Percentiles rank a stretch among this genome's conserved stretches.
Evolutionary conservation across 2,113 vertebrate species (phyloP).

Genomic region (Ptyas mucosa): DNA sequence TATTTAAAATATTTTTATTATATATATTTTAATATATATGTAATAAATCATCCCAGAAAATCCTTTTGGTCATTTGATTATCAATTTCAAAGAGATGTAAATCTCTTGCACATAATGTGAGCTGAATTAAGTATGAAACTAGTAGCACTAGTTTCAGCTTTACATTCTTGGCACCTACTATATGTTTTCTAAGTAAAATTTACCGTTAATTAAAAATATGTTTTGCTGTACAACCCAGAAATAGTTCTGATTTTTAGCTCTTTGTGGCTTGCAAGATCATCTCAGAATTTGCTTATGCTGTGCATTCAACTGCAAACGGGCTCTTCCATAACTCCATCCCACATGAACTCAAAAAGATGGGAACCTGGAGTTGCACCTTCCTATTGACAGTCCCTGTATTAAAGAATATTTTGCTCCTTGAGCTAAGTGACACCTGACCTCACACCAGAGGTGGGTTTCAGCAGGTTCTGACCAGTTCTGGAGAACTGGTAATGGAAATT

Average conservation of each 20-base stretch:
- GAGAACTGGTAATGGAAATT: too few relatives aligned
- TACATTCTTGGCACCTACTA: not conserved
- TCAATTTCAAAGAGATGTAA: too few relatives aligned
- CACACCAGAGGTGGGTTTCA: not conserved
- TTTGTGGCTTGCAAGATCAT: not conserved
- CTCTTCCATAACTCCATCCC: not conserved
- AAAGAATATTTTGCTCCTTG: not conserved
- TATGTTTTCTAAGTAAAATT: not conserved
- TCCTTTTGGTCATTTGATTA: not conserved
- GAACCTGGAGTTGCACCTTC: not conserved
- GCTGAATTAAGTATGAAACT: not conserved
- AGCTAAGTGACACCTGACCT: not conserved
- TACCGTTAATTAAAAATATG: not conserved
- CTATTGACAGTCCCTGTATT: not conserved
- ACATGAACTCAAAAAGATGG: not conserved
- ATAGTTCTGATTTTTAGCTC: not conserved
- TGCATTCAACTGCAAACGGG: not conserved
- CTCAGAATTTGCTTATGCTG: not conserved
- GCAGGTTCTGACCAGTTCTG: too few relatives aligned
- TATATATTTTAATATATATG: not conserved
- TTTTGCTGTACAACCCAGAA: not conserved
- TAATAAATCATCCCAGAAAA: constrained; percentile 7
- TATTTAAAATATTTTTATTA: too few relatives aligned
- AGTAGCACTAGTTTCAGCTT: not conserved
- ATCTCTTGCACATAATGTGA: not conserved